Conservation (phyloP, 2,888 invertebrate genomes). For the Drosophila limbata region DNA sequence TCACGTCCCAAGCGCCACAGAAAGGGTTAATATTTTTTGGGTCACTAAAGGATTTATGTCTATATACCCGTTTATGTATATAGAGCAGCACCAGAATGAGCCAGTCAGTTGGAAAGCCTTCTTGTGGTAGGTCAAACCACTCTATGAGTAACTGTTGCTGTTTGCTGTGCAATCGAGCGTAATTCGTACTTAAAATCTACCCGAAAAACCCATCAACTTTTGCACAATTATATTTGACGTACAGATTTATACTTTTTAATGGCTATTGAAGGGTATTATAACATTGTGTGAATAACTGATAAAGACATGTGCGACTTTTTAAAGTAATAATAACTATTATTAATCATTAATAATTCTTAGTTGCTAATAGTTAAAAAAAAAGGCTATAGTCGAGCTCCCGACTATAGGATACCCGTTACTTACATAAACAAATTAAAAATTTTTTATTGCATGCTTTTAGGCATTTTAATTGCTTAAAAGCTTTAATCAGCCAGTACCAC, state of each 20-base stretch:
- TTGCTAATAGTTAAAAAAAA: no score
- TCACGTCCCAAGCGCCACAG: slow-evolving; percentile 60
- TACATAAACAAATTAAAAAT: no score
- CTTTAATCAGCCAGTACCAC: no score
- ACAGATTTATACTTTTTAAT: not conserved
- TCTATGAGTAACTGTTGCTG: slow-evolving; percentile 45
- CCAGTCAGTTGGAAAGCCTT: slow-evolving; percentile 32
- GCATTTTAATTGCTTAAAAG: no score
- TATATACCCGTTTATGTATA: slow-evolving; percentile 5
- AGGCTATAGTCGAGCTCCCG: no score
- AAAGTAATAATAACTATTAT: no score
- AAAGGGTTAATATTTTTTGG: slow-evolving; percentile 65
- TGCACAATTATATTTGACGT: slow-evolving; percentile 26
- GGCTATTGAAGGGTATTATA: not conserved
- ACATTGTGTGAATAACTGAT: no score
- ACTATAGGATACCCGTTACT: no score
- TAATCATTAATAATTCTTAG: no score
- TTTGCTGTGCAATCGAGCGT: slow-evolving; percentile 44
- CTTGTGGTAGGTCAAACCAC: slow-evolving; percentile 33
- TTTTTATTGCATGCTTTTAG: no score
- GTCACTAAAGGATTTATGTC: slow-evolving; percentile 70
- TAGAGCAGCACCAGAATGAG: slow-evolving; percentile 1
- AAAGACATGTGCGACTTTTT: no score
- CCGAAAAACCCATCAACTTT: slow-evolving; percentile 31
- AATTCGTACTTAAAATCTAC: slow-evolving; percentile 7